These are phyloP conservation scores for Eupithecia vulgata DNA, from an alignment of 2,888 invertebrate genomes.

Conservation along the genomic window DNA sequence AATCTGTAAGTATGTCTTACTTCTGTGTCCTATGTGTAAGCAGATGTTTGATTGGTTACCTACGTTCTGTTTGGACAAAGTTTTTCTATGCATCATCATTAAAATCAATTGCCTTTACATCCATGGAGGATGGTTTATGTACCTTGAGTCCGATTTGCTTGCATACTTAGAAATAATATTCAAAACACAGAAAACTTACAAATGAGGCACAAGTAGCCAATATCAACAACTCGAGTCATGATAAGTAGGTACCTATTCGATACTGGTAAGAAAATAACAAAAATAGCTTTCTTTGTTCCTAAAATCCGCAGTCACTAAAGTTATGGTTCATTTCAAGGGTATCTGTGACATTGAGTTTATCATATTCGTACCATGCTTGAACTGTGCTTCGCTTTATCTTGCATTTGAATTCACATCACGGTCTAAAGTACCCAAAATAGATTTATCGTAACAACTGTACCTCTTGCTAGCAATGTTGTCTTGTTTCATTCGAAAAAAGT, in stretches of 20 bases:
- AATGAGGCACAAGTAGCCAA: background rate
- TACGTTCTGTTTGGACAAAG: background rate
- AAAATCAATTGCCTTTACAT: background rate
- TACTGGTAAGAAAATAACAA: background rate
- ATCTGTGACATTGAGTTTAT: conserved; percentile 27
- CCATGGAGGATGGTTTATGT: background rate
- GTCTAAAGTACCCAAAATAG: conserved; percentile 16
- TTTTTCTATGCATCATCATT: background rate
- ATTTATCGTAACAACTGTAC: conserved; percentile 9
- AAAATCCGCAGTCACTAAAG: background rate
- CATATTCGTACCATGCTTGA: conserved; percentile 18
- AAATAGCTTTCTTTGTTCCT: conserved; percentile 1
- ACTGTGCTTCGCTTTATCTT: conserved; percentile 21
- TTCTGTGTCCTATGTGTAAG: background rate
- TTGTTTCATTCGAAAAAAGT: background rate
- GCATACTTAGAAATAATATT: background rate
- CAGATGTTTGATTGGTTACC: background rate
- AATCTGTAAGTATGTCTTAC: no score
- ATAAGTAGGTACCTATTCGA: background rate
- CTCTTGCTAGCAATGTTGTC: background rate
- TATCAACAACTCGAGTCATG: background rate
- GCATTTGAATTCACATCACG: conserved; percentile 26
- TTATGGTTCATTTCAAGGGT: conserved; percentile 47
- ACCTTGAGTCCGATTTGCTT: no score
- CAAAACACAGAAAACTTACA: background rate